These are phyloP conservation scores for Karalla daura DNA, from an alignment of 2,797 vertebrate species.

Conservation along the genomic window DNA sequence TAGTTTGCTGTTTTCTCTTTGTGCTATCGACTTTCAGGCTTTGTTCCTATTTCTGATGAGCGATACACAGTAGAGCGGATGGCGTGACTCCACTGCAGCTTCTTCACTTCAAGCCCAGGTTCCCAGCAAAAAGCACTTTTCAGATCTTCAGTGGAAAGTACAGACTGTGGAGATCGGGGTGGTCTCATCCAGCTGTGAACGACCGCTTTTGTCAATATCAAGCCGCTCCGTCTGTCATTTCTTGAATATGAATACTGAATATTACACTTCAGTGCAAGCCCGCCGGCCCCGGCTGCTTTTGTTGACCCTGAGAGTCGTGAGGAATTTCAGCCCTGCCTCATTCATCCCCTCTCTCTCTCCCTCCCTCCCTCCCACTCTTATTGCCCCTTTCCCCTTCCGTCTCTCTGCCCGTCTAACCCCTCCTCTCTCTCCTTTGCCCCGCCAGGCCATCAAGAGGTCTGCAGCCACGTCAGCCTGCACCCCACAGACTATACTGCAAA, in stretches of 20 bases:
- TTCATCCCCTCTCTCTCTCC: constrained; percentile 7
- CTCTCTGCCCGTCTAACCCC: constrained; percentile 19
- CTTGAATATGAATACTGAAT: constrained; percentile 51
- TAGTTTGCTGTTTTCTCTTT: too few relatives aligned
- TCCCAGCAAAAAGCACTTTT: background rate
- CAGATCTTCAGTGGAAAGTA: background rate
- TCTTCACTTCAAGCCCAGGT: background rate
- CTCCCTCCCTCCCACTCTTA: constrained; percentile 15
- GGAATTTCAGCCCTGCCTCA: constrained; percentile 68
- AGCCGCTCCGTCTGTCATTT: constrained; percentile 1
- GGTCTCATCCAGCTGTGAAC: background rate
- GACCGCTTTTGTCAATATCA: constrained; percentile 2
- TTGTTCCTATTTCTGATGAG: background rate
- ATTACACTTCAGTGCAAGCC: constrained; percentile 57
- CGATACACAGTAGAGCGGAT: background rate
- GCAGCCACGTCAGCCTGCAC: constrained; percentile 72
- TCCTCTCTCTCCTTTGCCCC: constrained; percentile 42
- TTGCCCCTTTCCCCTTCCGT: constrained; percentile 11
- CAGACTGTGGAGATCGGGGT: background rate
- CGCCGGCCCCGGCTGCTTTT: constrained; percentile 26
- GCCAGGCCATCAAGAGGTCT: constrained; percentile 35
- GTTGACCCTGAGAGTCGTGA: constrained; percentile 78
- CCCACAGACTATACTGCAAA: constrained; percentile 29
- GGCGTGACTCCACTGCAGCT: background rate
- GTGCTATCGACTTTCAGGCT: too few relatives aligned